phyloP scores from a whole-genome alignment of 2,888 invertebrate species.

The Odontothrips loti region DNA sequence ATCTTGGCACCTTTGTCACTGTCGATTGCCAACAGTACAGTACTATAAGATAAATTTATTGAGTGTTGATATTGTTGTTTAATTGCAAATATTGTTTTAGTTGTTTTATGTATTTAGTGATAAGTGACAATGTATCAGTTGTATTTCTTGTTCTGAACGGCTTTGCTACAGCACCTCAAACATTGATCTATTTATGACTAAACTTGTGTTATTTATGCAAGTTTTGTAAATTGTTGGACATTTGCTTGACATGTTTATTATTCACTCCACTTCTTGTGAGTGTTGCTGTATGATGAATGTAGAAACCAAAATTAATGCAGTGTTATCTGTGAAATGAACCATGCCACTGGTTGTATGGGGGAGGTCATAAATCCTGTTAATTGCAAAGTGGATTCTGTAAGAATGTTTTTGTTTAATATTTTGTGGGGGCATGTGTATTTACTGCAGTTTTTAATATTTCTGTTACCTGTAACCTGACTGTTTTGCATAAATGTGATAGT shows the following conservation, averaged over 20 bases:
- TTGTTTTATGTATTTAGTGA: neutral
- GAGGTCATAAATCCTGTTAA: neutral
- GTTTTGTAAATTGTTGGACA: neutral
- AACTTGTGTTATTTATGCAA: neutral
- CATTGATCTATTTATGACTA: no score
- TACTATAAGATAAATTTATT: constrained; percentile 62
- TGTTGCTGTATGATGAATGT: neutral
- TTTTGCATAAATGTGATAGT: no score
- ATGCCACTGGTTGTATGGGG: neutral
- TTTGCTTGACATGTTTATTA: neutral
- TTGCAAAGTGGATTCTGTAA: neutral
- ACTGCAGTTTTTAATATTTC: no score
- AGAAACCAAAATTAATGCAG: neutral
- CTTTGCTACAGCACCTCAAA: no score
- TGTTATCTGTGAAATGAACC: neutral
- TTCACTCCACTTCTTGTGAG: neutral
- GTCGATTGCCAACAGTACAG: constrained; percentile 77
- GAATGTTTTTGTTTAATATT: neutral
- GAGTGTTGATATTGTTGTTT: no score
- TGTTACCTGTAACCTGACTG: no score
- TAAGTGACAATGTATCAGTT: no score
- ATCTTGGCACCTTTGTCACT: constrained; percentile 68
- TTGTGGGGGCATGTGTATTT: no score
- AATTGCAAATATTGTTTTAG: neutral
- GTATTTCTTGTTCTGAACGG: no score